Percentiles rank a stretch among this genome's conserved stretches.
phyloP scores from a whole-genome alignment of 2,888 invertebrate species.

The Carcina quercana region DNA sequence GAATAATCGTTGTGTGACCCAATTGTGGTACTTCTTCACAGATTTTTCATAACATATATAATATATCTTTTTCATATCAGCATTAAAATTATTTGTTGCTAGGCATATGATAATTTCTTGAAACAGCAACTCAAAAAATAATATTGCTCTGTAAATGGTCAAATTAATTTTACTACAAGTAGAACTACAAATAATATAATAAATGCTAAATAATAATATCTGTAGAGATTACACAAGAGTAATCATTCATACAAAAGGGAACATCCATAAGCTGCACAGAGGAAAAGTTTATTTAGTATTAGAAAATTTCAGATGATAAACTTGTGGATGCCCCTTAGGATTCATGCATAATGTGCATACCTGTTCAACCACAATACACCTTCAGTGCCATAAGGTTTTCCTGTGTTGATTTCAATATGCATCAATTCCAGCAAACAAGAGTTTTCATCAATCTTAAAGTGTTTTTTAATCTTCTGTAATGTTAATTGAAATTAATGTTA shows the following conservation, averaged over 20 bases:
- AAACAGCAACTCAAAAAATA: conserved; percentile 76
- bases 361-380: conserved; percentile 85
- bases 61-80: conserved; percentile 77
- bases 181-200: not conserved
- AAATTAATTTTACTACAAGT: not conserved
- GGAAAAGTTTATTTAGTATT: too few species aligned
- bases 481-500: too few species aligned
- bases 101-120: conserved; percentile 68
- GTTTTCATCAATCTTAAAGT: conserved; percentile 66
- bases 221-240: too few species aligned
- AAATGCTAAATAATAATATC: not conserved
- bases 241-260: too few species aligned
- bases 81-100: conserved; percentile 52
- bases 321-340: too few species aligned
- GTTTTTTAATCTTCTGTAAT: conserved; percentile 76
- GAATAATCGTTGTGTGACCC: conserved; percentile 84
- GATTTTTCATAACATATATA: conserved; percentile 80
- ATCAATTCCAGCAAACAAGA: conserved; percentile 81
- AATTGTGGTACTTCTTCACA: conserved; percentile 83
- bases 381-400: conserved; percentile 70
- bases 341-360: conserved; percentile 61
- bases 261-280: too few species aligned
- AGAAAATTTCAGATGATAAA: too few species aligned
- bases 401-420: conserved; percentile 71
- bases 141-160: conserved; percentile 68